Evolutionary conservation across 2,888 invertebrate species (phyloP).

Genomic region (Alloplasta piceator): DNA sequence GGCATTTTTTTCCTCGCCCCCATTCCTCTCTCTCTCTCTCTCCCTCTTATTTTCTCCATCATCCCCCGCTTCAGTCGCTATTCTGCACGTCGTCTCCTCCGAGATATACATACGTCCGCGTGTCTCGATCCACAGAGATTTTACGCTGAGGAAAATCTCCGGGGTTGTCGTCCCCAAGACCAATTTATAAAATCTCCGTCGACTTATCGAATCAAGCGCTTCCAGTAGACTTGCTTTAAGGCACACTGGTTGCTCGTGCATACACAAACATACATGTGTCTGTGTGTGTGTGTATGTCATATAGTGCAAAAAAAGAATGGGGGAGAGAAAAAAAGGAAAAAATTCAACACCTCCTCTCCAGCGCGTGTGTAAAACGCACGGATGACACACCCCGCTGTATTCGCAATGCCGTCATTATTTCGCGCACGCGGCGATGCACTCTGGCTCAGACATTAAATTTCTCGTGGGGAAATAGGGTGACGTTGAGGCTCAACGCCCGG

Average conservation of each 20-base stretch:
- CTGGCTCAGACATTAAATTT: neutral
- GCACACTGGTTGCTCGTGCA: conserved; percentile 10
- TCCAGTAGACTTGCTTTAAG: conserved; percentile 45
- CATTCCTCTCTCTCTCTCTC: conserved; percentile 20
- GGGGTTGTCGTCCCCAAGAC: conserved; percentile 51
- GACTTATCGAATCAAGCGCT: conserved; percentile 72
- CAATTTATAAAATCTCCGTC: conserved; percentile 75
- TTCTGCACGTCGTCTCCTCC: conserved; percentile 54
- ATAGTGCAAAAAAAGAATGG: conserved; percentile 3
- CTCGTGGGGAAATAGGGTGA: neutral
- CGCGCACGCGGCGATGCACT: neutral
- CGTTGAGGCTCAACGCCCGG: neutral
- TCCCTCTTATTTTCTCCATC: conserved; percentile 2
- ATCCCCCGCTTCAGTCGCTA: conserved; percentile 28
- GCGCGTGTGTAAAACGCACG: neutral
- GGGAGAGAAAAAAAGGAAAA: neutral
- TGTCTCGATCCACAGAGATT: conserved; percentile 1
- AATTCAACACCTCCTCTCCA: neutral
- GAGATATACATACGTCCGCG: neutral
- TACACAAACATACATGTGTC: neutral
- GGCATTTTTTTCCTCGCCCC: conserved; percentile 17
- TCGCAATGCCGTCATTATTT: conserved; percentile 8
- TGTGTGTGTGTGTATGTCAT: conserved; percentile 7
- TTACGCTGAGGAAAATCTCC: conserved; percentile 47
- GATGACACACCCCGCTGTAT: neutral